phyloP scores from a whole-genome alignment of 2,888 invertebrate species.

The Lithophane ornitopus region DNA sequence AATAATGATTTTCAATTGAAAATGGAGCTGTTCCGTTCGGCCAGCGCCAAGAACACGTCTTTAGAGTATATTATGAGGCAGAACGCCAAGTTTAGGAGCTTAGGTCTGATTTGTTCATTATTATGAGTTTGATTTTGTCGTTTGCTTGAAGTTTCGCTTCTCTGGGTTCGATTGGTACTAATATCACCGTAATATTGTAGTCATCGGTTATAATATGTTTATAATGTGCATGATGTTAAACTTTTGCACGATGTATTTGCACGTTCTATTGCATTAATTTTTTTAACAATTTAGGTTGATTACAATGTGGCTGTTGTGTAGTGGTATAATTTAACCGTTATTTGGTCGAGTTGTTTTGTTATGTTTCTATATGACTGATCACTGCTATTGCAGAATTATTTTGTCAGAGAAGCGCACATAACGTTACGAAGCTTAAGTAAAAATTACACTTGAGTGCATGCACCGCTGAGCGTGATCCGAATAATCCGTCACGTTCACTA shows the following conservation, averaged over 20 bases:
- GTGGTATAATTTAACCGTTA: conserved; percentile 48
- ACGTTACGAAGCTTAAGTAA: conserved; percentile 49
- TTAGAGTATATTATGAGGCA: conserved; percentile 88
- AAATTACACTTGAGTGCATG: conserved; percentile 54
- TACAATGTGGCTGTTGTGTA: conserved; percentile 42
- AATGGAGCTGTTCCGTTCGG: conserved; percentile 89
- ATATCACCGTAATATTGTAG: conserved; percentile 60
- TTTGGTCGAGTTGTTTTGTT: conserved; percentile 56
- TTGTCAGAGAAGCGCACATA: conserved; percentile 28
- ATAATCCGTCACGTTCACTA: conserved; percentile 23
- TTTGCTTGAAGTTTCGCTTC: conserved; percentile 73
- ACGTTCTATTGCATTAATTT: conserved; percentile 42
- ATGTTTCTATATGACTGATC: conserved; percentile 36
- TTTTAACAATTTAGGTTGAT: conserved; percentile 52
- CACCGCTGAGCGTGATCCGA: conserved; percentile 36
- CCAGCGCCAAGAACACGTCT: conserved; percentile 88
- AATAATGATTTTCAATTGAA: conserved; percentile 86
- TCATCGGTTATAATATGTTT: conserved; percentile 26
- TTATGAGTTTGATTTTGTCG: conserved; percentile 74
- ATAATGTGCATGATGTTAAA: conserved; percentile 56
- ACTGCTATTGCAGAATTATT: conserved; percentile 29
- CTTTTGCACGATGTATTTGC: conserved; percentile 55
- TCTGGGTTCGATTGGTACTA: conserved; percentile 74
- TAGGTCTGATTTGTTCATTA: conserved; percentile 87
- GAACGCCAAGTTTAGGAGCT: conserved; percentile 89